Base-by-base conservation (phyloP, 2,797 vertebrate species). In the Pseudochaenichthys georgianus region DNA sequence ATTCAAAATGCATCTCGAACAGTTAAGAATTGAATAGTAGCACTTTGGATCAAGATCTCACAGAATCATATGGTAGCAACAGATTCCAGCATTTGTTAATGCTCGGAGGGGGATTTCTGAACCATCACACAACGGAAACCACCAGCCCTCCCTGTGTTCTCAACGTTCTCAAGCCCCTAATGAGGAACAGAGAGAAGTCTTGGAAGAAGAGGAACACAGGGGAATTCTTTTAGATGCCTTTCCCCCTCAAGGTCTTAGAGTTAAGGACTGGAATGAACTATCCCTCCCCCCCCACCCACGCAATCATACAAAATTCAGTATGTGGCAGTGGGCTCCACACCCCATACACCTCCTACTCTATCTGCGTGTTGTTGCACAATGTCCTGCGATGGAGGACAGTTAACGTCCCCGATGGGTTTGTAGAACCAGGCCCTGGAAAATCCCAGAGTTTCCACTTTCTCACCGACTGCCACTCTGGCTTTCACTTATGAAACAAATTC, bases 381-480 rank as follows among this genome's bases (percentile, higher is more conserved):
- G 74, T 79, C 83, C 73, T n/a, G 73, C 79, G 78, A 77, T 45
- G 78, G 82, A 86, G 62, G 82, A 89, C 80, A 79, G 75, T 73
- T 43, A 45, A 80, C 31, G 58, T 76, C 88, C 82, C 88, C 83
- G 69, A 78, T 85, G 73, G 73, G 80, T 81, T 85, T 83, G 69
- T 70, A 87, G 76, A 87, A 83, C 58, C 65, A 79, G 65, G 77
- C 68, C 34, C 88, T 91, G 95, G 95, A 95, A 96, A 95, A 93
- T 88, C 94, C 94, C 95, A 12, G 90, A 92, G 74, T 92, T 94
- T 92, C 94, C 92, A 88, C 65, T 82, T 78, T 85, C 73, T 66
- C 71, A 73, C 70, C 66, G 77, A 66, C 80, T 84, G 81, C 77
- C 16, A 54, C 81, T 71, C 65, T 78, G 75, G 75, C 80, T 60